Evolutionary conservation across 2,797 vertebrate species (phyloP).

Genomic region (Rhinophrynus dorsalis): DNA sequence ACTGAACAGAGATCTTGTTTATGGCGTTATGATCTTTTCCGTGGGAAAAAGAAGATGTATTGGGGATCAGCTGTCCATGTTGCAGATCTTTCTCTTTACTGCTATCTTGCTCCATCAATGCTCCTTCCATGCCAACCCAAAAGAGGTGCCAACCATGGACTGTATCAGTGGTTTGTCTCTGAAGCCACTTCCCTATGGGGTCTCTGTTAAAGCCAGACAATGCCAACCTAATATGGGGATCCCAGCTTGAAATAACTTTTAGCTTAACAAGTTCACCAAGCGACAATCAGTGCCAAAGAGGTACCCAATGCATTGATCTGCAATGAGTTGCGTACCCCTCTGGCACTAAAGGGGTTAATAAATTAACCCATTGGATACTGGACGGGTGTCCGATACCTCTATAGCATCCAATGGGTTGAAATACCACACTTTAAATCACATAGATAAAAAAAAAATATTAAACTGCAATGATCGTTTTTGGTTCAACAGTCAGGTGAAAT

Average conservation of each 20-base stretch:
- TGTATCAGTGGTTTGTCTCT: constrained; percentile 73
- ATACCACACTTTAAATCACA: too few relatives aligned
- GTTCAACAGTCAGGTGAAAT: too few relatives aligned
- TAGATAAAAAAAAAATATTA: too few relatives aligned
- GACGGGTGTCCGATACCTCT: too few relatives aligned
- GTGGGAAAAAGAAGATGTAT: constrained; percentile 75
- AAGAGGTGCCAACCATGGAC: constrained; percentile 64
- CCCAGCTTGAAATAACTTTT: neutral
- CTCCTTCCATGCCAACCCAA: constrained; percentile 67
- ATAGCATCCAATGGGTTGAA: too few relatives aligned
- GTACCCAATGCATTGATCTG: too few relatives aligned
- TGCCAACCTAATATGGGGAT: neutral
- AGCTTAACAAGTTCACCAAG: too few relatives aligned
- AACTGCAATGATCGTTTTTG: too few relatives aligned
- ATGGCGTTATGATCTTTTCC: constrained; percentile 77
- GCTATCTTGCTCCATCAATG: constrained; percentile 77
- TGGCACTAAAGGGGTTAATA: too few relatives aligned
- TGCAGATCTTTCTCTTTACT: constrained; percentile 75
- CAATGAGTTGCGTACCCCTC: too few relatives aligned
- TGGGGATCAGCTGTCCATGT: constrained; percentile 74
- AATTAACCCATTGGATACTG: too few relatives aligned
- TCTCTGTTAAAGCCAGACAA: constrained; percentile 56
- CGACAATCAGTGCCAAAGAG: too few relatives aligned
- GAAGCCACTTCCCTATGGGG: constrained; percentile 70
- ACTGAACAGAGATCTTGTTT: constrained; percentile 67